phyloP scores from a whole-genome alignment of 2,888 invertebrate genomes.

The Tryphoninae sp. region DNA sequence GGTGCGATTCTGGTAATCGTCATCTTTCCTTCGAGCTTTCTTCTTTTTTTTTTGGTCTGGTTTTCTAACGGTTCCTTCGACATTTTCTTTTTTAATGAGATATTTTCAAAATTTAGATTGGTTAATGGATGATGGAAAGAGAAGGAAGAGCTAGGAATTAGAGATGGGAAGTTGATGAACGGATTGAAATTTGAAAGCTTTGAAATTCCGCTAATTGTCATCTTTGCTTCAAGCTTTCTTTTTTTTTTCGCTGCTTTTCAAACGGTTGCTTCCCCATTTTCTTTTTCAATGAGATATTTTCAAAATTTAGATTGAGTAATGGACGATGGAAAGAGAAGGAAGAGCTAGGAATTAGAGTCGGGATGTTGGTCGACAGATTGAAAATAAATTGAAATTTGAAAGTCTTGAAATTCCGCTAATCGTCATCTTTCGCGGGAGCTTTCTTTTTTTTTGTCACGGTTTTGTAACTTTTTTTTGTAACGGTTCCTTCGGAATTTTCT shows the following conservation, averaged over 20 bases:
- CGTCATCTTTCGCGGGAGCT: neutral
- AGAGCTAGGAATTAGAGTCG: no score
- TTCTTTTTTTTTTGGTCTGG: conserved; percentile 13
- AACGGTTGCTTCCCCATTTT: neutral
- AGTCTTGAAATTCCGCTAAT: conserved; percentile 25
- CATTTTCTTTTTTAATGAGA: neutral
- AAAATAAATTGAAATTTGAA: no score
- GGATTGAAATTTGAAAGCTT: no score
- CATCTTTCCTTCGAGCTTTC: neutral
- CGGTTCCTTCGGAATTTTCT: neutral
- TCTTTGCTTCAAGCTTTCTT: neutral
- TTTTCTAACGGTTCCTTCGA: neutral
- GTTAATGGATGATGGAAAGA: no score
- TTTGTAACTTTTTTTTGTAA: conserved; percentile 13
- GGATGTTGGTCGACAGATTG: no score
- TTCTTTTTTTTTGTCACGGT: conserved; percentile 18
- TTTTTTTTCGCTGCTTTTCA: conserved; percentile 7
- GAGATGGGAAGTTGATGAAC: no score
- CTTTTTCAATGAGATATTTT: neutral
- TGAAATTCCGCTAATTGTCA: conserved; percentile 37
- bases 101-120: no score
- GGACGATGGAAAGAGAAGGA: no score
- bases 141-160: no score
- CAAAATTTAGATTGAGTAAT: no score
- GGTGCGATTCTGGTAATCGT: conserved; percentile 46